These are phyloP conservation scores for Aculops lycopersici DNA, from an alignment of 1,140 invertebrate species.

Conservation along the genomic window DNA sequence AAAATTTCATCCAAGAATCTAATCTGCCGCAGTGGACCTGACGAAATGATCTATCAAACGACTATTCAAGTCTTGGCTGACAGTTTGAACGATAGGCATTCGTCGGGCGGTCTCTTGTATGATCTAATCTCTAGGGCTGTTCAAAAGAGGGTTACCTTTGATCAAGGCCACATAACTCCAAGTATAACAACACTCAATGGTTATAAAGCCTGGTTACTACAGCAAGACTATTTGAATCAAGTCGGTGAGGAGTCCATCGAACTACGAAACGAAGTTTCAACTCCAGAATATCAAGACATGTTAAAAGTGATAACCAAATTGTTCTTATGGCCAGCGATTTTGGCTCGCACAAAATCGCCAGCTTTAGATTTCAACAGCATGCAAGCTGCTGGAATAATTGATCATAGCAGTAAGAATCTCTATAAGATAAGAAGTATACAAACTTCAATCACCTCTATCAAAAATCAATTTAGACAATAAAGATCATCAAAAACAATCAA, in stretches of 20 bases:
- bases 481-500: no score
- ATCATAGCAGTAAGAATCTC: no score
- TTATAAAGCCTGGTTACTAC: not conserved
- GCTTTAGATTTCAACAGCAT: no score
- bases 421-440: no score
- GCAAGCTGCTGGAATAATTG: no score
- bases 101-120: not conserved
- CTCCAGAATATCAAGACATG: not conserved
- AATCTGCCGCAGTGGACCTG: not conserved
- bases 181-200: not conserved
- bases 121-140: no score
- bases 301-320: not conserved
- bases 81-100: not conserved
- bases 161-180: not conserved
- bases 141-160: not conserved
- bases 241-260: not conserved
- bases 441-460: no score
- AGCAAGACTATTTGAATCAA: not conserved
- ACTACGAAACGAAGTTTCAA: not conserved
- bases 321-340: not conserved
- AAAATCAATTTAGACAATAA: no score
- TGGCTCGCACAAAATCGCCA: not conserved
- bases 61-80: not conserved
- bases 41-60: not conserved
- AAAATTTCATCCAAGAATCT: not conserved